Conservation (phyloP, 2,888 invertebrate species). For the Actias luna region DNA sequence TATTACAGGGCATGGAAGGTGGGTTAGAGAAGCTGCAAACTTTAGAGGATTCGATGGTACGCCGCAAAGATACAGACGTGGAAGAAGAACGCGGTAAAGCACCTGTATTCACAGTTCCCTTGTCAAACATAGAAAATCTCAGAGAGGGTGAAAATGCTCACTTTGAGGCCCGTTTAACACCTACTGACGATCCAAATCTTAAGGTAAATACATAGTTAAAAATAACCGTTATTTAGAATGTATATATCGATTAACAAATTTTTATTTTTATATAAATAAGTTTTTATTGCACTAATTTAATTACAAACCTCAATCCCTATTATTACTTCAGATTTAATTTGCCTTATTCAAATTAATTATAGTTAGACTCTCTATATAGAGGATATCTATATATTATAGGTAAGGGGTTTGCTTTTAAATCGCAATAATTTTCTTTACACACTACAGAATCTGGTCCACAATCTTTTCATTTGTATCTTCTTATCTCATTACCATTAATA, state of each 20-base stretch:
- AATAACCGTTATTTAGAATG: too few species aligned
- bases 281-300: too few species aligned
- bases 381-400: too few species aligned
- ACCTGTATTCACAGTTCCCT: constrained; percentile 93
- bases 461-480: too few species aligned
- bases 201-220: too few species aligned
- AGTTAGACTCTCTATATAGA: too few species aligned
- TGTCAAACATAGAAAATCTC: constrained; percentile 92
- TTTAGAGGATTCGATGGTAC: constrained; percentile 93
- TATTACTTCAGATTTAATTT: not conserved
- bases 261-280: too few species aligned
- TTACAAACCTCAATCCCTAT: not conserved
- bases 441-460: too few species aligned
- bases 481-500: too few species aligned
- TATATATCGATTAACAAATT: too few species aligned
- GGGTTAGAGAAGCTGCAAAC: constrained; percentile 96
- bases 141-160: constrained; percentile 96
- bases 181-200: constrained; percentile 94
- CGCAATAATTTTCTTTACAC: too few species aligned
- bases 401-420: too few species aligned
- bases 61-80: constrained; percentile 86
- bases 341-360: not conserved
- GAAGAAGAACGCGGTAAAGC: constrained; percentile 91
- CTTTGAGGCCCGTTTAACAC: constrained; percentile 93
- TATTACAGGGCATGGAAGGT: constrained; percentile 93